Conservation (phyloP, 2,888 invertebrate species). For the Campoletis raptor region DNA sequence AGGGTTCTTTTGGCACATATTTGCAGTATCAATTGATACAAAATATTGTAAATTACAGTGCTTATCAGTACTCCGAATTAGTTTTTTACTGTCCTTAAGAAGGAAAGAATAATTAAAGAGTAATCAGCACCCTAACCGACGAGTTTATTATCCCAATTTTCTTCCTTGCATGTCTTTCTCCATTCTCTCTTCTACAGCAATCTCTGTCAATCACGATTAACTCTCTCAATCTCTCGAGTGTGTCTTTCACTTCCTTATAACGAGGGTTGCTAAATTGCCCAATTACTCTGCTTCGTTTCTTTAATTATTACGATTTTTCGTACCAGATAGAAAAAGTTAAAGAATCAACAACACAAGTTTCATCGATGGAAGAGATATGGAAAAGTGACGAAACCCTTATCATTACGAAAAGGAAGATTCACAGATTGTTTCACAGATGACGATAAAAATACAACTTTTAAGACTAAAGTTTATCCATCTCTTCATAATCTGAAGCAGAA, state of each 20-base stretch:
- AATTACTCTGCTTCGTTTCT: neutral
- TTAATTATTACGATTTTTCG: slow-evolving; percentile 2
- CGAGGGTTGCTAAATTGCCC: neutral
- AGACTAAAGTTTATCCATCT: neutral
- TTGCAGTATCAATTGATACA: neutral
- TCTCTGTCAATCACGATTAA: slow-evolving; percentile 62
- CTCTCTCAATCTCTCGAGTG: slow-evolving; percentile 32
- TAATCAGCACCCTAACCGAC: slow-evolving; percentile 44
- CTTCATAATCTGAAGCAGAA: neutral
- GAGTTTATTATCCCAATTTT: slow-evolving; percentile 42
- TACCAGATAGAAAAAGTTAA: neutral
- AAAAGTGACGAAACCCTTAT: too few species aligned
- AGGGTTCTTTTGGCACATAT: neutral
- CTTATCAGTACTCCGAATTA: slow-evolving; percentile 50
- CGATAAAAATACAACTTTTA: neutral
- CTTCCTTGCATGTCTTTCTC: slow-evolving; percentile 30
- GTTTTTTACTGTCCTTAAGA: slow-evolving; percentile 15
- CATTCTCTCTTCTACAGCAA: slow-evolving; percentile 35
- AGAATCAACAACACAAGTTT: neutral
- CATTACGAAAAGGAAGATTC: neutral
- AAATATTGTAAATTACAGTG: neutral
- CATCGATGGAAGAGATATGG: neutral
- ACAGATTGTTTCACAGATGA: neutral
- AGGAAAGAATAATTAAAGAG: slow-evolving; percentile 50
- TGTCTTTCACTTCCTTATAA: neutral